phyloP scores from a whole-genome alignment of 2,797 vertebrate species.

The Acrocephalus scirpaceus region DNA sequence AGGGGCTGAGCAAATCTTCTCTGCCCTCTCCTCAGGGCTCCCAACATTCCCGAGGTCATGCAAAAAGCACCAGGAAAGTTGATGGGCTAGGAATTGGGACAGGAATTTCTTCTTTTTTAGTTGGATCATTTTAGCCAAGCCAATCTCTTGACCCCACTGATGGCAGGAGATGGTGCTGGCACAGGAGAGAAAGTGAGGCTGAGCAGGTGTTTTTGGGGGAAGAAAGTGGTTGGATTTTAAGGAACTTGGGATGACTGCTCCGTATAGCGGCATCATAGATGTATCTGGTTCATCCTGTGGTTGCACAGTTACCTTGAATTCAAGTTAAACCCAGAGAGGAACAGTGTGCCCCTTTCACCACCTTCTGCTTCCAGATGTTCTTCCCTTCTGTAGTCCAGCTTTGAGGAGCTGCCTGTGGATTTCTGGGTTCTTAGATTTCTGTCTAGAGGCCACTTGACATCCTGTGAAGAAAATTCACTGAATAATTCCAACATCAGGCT shows the following conservation, averaged over 20 bases:
- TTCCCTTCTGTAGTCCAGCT: not conserved
- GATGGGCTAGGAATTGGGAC: not conserved
- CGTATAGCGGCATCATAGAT: not conserved
- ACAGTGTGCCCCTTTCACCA: no score
- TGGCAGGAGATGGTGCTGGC: not conserved
- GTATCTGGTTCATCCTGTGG: not conserved
- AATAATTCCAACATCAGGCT: not conserved
- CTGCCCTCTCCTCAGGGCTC: not conserved
- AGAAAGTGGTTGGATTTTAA: rapidly evolving
- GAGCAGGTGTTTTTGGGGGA: not conserved
- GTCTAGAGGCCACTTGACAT: not conserved
- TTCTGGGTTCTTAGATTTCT: not conserved
- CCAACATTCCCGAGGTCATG: rapidly evolving
- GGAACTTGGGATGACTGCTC: not conserved
- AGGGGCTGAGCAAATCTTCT: not conserved
- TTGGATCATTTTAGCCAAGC: not conserved
- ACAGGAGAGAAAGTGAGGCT: not conserved
- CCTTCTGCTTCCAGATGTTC: not conserved
- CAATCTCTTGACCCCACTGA: not conserved
- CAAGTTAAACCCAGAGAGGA: not conserved
- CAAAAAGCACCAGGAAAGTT: not conserved
- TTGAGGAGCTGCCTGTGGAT: not conserved
- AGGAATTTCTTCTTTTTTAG: not conserved
- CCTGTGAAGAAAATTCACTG: not conserved
- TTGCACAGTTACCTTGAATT: not conserved